Base-by-base conservation (phyloP, 2,113 vertebrate genomes). In the Stercorarius parasiticus region DNA sequence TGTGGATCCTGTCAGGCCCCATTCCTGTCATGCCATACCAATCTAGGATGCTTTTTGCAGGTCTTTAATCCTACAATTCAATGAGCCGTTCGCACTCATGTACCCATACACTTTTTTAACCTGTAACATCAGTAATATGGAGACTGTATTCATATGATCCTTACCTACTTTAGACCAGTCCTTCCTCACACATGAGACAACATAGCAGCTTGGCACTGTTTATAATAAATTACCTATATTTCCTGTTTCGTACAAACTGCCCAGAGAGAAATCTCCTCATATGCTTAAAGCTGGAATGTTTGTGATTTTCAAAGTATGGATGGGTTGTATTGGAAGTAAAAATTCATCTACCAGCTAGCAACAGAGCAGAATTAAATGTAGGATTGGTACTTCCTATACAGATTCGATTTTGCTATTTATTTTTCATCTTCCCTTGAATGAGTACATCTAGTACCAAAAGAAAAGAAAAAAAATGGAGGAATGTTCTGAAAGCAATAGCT, bases 11-110 rank as follows among this genome's bases (percentile, higher is more conserved):
- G 0, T 50, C 45, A 65, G 25, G 40, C 36, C 21, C 40, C 56
- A 81, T 96, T 86, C 81, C 65, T 55, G 83, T 64, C 64, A 65
- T 56, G 82, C 76, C 64, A 32, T 58, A 50, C 52, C 85, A 91
- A 34, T 93, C 93, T 92, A 88, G 77, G 79, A 86, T 70, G 73
- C 38, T 81, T 93, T 95, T 94, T 52, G 9, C 67, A 90, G 66
- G 77, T 89, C 70, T 97, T 80, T 91, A 92, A 85, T 96, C 76
- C 91, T 94, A 82, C 77, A 82, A 65, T 76, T 86, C 91, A 95
- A 55, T 82, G 53, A 95, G 40, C 65, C 5, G 1, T 83, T 96
- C 47, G 88, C 52, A 87, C 43, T 90, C 53, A 67, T 72, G 59
- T 92, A 72, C 8, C 9, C 11, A 40, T 29, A 36, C 5, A 7